Evolutionary conservation across 1,140 invertebrate genomes (phyloP).

Genomic region (Scaptomyza montana): DNA sequence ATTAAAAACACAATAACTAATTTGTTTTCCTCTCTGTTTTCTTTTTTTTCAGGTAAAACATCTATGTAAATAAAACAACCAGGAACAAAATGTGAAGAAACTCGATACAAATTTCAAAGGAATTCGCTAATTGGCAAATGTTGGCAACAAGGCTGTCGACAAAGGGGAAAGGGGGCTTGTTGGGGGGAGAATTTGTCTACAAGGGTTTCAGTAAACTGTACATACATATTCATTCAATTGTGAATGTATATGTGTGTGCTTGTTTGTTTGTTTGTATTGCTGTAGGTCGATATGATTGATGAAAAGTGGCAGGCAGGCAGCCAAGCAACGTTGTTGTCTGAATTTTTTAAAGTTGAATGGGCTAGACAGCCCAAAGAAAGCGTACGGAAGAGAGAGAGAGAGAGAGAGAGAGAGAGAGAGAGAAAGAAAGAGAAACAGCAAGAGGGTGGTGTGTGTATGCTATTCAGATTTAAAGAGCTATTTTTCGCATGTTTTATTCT

Average conservation of each 20-base stretch:
- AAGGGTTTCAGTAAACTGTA: not conserved
- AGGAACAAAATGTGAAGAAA: slow-evolving; percentile 1
- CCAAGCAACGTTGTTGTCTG: slow-evolving; percentile 8
- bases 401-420: not conserved
- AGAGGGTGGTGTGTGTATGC: no score
- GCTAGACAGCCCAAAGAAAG: slow-evolving; percentile 7
- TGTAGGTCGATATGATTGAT: slow-evolving; percentile 52
- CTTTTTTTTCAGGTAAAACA: not conserved
- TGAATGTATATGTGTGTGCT: not conserved
- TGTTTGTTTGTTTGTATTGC: slow-evolving; percentile 22
- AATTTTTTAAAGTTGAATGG: slow-evolving; percentile 40
- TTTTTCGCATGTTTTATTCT: slow-evolving; percentile 38
- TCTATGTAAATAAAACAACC: not conserved
- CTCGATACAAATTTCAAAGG: slow-evolving; percentile 5
- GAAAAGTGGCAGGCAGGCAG: slow-evolving; percentile 4
- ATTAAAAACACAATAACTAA: no score
- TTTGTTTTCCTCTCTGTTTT: no score
- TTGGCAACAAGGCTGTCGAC: not conserved
- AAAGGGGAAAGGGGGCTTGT: no score
- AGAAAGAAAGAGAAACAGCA: not conserved
- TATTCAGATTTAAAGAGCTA: slow-evolving; percentile 31
- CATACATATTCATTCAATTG: not conserved
- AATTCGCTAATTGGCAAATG: slow-evolving; percentile 6
- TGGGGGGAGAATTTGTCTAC: not conserved
- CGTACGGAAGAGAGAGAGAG: no score